Percentiles rank a stretch among this genome's conserved stretches.
Evolutionary conservation across 2,113 vertebrate genomes (phyloP).

Genomic region (Pycnonotus jocosus): DNA sequence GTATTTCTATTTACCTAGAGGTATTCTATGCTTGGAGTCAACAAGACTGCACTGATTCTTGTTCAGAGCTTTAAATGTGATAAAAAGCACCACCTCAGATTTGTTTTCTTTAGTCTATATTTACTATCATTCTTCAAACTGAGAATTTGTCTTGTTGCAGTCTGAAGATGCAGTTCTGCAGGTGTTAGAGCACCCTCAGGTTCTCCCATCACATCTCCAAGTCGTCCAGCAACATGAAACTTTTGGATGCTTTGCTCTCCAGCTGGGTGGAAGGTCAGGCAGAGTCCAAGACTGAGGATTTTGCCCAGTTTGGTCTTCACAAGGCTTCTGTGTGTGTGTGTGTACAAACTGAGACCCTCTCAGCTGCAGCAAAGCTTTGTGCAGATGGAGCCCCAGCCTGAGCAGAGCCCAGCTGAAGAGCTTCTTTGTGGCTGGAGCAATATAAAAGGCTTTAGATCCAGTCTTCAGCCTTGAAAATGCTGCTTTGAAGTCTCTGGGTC

Average conservation of each 20-base stretch:
- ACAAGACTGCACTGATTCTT: not conserved
- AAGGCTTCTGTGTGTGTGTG: not conserved
- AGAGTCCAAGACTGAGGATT: not conserved
- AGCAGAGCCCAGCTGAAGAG: not conserved
- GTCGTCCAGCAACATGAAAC: not conserved
- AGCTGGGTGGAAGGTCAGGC: not conserved
- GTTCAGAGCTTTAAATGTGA: not conserved
- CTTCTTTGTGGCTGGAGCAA: not conserved
- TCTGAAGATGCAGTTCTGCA: not conserved
- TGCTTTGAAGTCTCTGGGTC: slow-evolving; percentile 29
- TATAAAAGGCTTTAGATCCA: not conserved
- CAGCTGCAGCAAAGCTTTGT: not conserved
- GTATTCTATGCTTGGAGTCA: not conserved
- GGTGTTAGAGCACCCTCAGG: not conserved
- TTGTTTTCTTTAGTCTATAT: not conserved
- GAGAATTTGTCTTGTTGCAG: not conserved
- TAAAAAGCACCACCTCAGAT: not conserved
- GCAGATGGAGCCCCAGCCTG: not conserved
- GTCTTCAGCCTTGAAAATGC: not conserved
- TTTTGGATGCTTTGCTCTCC: not conserved
- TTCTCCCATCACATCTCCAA: not conserved
- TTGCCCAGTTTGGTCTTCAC: not conserved
- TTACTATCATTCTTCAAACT: not conserved
- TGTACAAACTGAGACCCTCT: not conserved
- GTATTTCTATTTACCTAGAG: not conserved